phyloP scores from a whole-genome alignment of 2,797 vertebrate species.

The Psittacula echo region DNA sequence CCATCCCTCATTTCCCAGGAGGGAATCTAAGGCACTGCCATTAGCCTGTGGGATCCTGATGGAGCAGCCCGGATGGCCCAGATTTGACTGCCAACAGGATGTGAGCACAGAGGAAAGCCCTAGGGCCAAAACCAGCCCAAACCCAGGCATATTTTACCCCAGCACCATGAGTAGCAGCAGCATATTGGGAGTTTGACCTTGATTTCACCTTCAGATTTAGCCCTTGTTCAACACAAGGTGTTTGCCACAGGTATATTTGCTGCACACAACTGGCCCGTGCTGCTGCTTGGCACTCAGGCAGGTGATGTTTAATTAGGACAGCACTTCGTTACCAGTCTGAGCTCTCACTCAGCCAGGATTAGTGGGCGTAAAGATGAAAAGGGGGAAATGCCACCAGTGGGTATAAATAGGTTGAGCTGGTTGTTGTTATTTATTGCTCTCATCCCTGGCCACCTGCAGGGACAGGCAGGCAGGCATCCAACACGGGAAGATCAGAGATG shows the following conservation, averaged over 20 bases:
- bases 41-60: background rate
- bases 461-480: background rate
- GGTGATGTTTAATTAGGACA: slow-evolving; percentile 49
- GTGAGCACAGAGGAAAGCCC: background rate
- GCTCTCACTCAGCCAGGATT: slow-evolving; percentile 22
- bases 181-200: background rate
- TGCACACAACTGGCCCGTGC: background rate
- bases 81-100: background rate
- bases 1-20: background rate
- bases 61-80: background rate
- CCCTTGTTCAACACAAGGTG: background rate
- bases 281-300: slow-evolving; percentile 23
- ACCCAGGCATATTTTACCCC: background rate
- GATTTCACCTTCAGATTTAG: slow-evolving; percentile 21
- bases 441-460: background rate
- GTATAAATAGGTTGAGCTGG: background rate
- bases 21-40: background rate
- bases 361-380: background rate
- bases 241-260: slow-evolving; percentile 18
- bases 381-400: background rate
- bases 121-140: background rate
- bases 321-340: background rate
- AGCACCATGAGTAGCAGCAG: background rate
- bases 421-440: slow-evolving; percentile 12
- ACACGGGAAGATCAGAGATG: background rate